Evolutionary conservation across 2,888 invertebrate genomes (phyloP).

Genomic region (Drosophila dives): DNA sequence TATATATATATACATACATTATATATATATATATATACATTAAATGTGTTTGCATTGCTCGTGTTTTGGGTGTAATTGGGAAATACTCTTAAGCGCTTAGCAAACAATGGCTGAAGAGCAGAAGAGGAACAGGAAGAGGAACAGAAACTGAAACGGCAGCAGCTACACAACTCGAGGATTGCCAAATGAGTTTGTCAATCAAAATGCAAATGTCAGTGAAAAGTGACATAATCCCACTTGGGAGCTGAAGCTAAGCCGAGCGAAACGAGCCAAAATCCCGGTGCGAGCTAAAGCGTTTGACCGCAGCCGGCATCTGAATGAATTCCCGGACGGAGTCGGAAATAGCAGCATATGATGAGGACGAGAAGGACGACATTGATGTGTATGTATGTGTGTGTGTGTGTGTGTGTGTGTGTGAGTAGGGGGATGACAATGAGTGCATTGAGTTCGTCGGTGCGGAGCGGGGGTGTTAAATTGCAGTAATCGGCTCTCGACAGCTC

Average conservation of each 20-base stretch:
- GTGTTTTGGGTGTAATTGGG: constrained; percentile 60
- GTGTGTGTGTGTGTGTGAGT: background rate
- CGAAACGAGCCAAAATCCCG: constrained; percentile 76
- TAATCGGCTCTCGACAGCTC: constrained; percentile 80
- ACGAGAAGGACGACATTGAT: constrained; percentile 35
- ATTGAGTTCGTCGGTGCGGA: constrained; percentile 18
- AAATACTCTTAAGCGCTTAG: constrained; percentile 66
- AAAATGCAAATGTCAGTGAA: constrained; percentile 83
- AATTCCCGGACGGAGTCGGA: constrained; percentile 58
- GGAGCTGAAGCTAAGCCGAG: constrained; percentile 74
- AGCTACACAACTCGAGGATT: constrained; percentile 25
- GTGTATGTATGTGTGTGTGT: constrained; percentile 16
- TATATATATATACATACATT: background rate
- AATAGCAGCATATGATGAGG: constrained; percentile 68
- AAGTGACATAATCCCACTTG: constrained; percentile 84
- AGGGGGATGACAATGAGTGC: constrained; percentile 22
- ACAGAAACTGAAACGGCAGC: constrained; percentile 6
- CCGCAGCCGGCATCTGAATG: constrained; percentile 76
- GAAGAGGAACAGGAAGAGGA: background rate
- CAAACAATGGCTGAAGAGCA: constrained; percentile 56
- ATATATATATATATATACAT: constrained; percentile 12
- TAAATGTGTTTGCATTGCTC: constrained; percentile 41
- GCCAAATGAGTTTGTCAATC: constrained; percentile 81
- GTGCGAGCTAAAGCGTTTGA: constrained; percentile 81
- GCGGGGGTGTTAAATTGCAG: constrained; percentile 80